Base-by-base conservation (phyloP, 2,113 vertebrate genomes). In the Catagonus wagneri region DNA sequence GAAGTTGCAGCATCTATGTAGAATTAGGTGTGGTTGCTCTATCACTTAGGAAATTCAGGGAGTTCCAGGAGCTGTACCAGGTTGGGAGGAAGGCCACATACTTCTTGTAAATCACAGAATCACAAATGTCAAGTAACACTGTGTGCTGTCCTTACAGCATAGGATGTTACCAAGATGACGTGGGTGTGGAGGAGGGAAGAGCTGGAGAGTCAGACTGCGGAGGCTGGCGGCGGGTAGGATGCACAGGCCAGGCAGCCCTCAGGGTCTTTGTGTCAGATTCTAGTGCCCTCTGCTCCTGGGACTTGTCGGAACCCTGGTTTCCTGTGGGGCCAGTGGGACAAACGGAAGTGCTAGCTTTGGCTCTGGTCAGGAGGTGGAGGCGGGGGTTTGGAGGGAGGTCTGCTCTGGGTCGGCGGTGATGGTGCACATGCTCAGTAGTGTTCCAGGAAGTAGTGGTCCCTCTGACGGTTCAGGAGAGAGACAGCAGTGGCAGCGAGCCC, bases 371-470 rank as follows among this genome's bases (percentile, higher is more conserved):
- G 50, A 56, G 17, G 75, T n/a, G 29, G 29, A 56, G 75, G 75
- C 19, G 54, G 29, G 32, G 32, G 54, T 78, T 29, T n/a, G 1
- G 19, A n/a, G 29, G 50, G 75, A n/a, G 75, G 75, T 50, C 29
- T 0, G 2, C 50, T 54, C 19, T 44, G 44, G 44, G 44, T 44
- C 8, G 44, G 44, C 44, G 17, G 9, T 32, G 74, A 76, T 54
- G 44, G 44, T 0, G 0, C 17, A n/a, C 6, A 1, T n/a, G 29
- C 50, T 78, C 10, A 11, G 54, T 78, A 54, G 29, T n/a, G 10
- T 4, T 29, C 75, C 6, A 74, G 0, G 60, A 61, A 8, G 44
- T 44, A 44, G 44, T 44, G 44, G 44, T n/a, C 50, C 10, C 0
- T 76, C 17, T 76, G 74, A 20, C 17, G 17, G 17, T 54, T 29